Conservation (phyloP, 2,888 invertebrate species). For the Mesorhabditis belari region DNA sequence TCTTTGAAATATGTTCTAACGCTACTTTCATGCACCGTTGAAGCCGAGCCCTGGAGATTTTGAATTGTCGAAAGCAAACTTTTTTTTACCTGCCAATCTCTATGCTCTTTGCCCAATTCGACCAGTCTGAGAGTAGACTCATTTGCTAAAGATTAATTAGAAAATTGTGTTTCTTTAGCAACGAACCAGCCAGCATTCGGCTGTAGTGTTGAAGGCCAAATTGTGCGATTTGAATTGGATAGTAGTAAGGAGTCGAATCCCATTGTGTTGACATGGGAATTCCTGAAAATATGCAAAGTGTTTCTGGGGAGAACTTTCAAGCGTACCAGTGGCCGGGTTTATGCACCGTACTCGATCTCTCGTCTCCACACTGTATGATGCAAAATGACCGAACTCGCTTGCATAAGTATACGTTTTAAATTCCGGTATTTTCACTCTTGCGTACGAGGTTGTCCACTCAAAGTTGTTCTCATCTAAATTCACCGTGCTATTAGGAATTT, state of each 20-base stretch:
- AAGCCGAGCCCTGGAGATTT: not conserved
- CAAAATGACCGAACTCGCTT: constrained; percentile 90
- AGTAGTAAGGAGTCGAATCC: constrained; percentile 89
- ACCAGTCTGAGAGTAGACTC: not conserved
- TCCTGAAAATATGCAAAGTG: constrained; percentile 47
- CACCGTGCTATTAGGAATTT: no score
- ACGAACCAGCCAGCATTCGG: constrained; percentile 60
- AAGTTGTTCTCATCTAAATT: constrained; percentile 23
- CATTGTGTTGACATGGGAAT: constrained; percentile 94
- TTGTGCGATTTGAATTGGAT: constrained; percentile 97
- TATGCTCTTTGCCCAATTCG: not conserved
- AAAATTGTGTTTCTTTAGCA: not conserved
- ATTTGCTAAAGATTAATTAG: not conserved
- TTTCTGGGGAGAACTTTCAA: not conserved
- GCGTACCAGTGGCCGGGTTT: constrained; percentile 74
- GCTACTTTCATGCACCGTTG: not conserved
- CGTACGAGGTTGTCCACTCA: constrained; percentile 43
- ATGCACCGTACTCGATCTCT: constrained; percentile 91
- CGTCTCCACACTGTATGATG: constrained; percentile 93
- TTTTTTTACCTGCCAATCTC: not conserved
- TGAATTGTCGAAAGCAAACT: not conserved
- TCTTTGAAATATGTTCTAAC: not conserved
- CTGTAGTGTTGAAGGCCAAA: constrained; percentile 94
- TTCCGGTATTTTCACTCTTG: constrained; percentile 36
- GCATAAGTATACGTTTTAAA: constrained; percentile 68